phyloP scores from a whole-genome alignment of 1,140 invertebrate species.

The Drosophila novamexicana region DNA sequence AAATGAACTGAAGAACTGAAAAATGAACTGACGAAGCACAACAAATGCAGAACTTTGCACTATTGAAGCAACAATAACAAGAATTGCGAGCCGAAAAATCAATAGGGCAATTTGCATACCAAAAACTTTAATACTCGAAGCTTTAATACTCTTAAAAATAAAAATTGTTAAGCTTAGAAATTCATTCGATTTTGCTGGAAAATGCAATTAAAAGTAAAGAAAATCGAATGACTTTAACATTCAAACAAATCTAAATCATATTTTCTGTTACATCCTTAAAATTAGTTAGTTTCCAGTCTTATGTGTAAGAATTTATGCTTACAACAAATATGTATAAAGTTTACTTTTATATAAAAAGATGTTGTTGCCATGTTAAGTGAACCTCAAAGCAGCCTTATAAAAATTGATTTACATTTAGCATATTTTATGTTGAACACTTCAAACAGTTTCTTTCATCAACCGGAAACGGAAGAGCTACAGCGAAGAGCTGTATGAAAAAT shows the following conservation, averaged over 20 bases:
- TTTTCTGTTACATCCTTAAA: too few species aligned
- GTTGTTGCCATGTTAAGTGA: too few species aligned
- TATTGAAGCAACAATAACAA: background rate
- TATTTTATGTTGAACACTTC: background rate
- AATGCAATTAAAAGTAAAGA: background rate
- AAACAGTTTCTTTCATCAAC: background rate
- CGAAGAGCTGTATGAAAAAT: background rate
- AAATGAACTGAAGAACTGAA: slow-evolving; percentile 2
- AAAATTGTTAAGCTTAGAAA: too few species aligned
- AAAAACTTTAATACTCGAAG: background rate
- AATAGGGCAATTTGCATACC: slow-evolving; percentile 21
- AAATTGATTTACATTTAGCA: background rate
- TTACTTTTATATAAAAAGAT: too few species aligned
- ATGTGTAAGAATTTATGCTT: too few species aligned
- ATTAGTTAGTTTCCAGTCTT: too few species aligned
- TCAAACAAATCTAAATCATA: too few species aligned
- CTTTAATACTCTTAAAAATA: background rate
- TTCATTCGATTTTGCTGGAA: background rate
- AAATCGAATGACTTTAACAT: too few species aligned
- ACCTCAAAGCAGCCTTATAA: too few species aligned
- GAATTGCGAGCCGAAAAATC: slow-evolving; percentile 29
- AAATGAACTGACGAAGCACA: slow-evolving; percentile 7
- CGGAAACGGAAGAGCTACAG: background rate
- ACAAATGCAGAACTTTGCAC: slow-evolving; percentile 22
- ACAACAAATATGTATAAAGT: too few species aligned